Evolutionary conservation across 2,113 vertebrate species (phyloP), one percentile per base, ranked within the genome.

Genomic region (Perccottus glenii): DNA sequence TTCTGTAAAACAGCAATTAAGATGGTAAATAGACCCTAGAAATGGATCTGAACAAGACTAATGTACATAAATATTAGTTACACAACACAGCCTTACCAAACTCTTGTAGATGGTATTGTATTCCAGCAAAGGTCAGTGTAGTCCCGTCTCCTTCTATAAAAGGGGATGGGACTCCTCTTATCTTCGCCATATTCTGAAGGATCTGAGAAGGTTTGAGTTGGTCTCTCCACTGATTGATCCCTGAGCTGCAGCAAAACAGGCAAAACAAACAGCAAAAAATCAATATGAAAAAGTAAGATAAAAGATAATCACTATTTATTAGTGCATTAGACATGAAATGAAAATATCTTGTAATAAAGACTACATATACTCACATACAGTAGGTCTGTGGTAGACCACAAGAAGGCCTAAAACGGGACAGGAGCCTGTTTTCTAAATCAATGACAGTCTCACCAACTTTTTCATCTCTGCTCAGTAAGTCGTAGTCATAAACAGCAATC

Each of bases 401-500:
- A 64, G 94, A 93, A 64, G 97, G 83, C 64, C 94, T 94, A 33
- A 97, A 99, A 6, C 92, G 93, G 62, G 98, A 99, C 36, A 99
- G 94, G 60, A 98, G 95, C 61, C 98, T 92, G 82, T 99, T 98
- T 83, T 99, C 98, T 85, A 99, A 86, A 77, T 99, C 98, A 32
- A 99, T 98, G 75, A 94, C 86, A 0, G 98, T 99, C 89, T 99
- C 98, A 45, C 98, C 98, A 8, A 99, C 96, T 91, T 99, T 99
- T 88, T 99, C 98, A 90, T 99, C 98, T 59, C 90, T 93, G 50
- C 93, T 97, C 78, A 99, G 73, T 11, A 95, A 64, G 45, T 99
- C 97, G 5, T 94, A 98, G 83, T 99, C 98, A 69, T 99, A 98
- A 44, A 99, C 90, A 2, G 97, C 92, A 73, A 99, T 96, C 89